Conservation (phyloP, 2,113 vertebrate species). For the Phaetusa simplex region DNA sequence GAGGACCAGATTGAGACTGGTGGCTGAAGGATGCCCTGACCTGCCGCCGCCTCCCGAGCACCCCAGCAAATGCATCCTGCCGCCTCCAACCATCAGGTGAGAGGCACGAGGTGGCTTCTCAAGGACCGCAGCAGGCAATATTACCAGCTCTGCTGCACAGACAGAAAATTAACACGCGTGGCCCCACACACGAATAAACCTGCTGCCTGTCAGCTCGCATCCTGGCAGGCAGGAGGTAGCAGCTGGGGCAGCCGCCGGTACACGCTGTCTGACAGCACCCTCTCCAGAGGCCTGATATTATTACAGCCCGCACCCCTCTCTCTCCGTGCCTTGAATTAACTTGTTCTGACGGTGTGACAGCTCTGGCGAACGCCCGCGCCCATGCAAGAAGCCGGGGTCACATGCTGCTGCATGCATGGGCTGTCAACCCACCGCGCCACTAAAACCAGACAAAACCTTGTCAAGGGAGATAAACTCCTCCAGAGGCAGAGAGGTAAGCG, state of each 20-base stretch:
- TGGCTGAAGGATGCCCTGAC: background rate
- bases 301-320: constrained; percentile 66
- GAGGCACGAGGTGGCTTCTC: background rate
- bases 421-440: constrained; percentile 72
- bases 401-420: constrained; percentile 59
- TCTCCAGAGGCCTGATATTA: constrained; percentile 76
- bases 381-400: constrained; percentile 65
- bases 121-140: background rate
- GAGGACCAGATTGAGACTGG: background rate
- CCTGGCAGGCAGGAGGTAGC: background rate
- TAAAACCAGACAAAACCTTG: constrained; percentile 74
- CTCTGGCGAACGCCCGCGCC: constrained; percentile 47
- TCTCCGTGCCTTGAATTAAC: constrained; percentile 74
- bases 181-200: constrained; percentile 16
- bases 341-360: constrained; percentile 80
- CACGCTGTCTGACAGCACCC: constrained; percentile 64
- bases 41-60: fast-evolving
- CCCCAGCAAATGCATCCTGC: background rate
- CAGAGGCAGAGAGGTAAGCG: constrained; percentile 65
- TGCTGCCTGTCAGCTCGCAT: constrained; percentile 51
- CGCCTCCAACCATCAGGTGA: background rate
- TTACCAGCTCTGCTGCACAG: background rate
- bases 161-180: constrained; percentile 35
- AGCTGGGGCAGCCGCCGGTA: constrained; percentile 13
- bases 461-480: constrained; percentile 74